Evolutionary conservation across 2,797 vertebrate genomes (phyloP), one percentile per base, ranked within the genome.

Genomic region (Oreortyx pictus): DNA sequence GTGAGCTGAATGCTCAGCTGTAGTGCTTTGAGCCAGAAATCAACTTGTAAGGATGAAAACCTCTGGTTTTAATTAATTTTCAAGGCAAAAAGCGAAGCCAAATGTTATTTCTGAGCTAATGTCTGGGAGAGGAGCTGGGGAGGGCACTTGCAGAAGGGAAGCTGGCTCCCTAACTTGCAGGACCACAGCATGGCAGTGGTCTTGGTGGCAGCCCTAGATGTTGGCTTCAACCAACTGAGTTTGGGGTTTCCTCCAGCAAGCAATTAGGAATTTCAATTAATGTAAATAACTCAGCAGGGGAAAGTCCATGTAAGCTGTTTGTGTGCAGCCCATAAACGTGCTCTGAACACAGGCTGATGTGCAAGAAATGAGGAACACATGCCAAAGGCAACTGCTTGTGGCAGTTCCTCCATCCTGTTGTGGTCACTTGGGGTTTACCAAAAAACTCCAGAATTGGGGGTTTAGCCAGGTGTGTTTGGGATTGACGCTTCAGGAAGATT

Each of bases 31-130:
- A 95, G 77, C 89, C 5, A n/a, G 77, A 82, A 91, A 61, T 78
- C n/a, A 60, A 54, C 71, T 93, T 35, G 64, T 94, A 86, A 77
- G 52, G 85, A 76, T 76, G 67, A 66, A 64, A 68, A 86, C 79
- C 52, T 94, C 90, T 91, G 87, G 0, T 47, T 94, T 95, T 84
- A 89, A 96, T 96, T 95, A 93, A 79, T 92, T 95, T 93, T 77
- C 59, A 89, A 77, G 85, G 70, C 56, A 29, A 57, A 74, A 95
- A 94, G 67, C 22, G 35, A 92, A 96, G 82, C 89, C 85, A 94
- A 91, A 94, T 94, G 86, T 70, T 39, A 82, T 83, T 79, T 83
- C 74, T 66, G 67, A 84, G 74, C 60, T 88, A 61, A 84, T 66
- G 62, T 86, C 93, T 94, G 77, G 50, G 68, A 91, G 77, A 61